Conservation (phyloP, 2,888 invertebrate genomes). For the Ptychoptera contaminata region DNA sequence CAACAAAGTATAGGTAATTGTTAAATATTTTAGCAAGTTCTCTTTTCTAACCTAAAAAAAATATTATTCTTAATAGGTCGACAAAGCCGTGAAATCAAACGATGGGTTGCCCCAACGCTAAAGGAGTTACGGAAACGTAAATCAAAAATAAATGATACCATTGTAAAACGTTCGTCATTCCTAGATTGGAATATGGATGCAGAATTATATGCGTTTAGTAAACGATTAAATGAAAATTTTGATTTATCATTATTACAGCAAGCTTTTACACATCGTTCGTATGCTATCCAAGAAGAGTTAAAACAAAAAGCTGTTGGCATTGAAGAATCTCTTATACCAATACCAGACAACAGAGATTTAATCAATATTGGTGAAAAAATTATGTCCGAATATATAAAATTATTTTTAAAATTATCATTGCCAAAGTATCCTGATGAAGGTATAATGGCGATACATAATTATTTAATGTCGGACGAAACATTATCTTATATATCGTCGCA, state of each 20-base stretch:
- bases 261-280: conserved; percentile 70
- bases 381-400: conserved; percentile 45
- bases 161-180: conserved; percentile 40
- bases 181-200: conserved; percentile 80
- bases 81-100: conserved; percentile 19
- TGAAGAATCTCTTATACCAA: conserved; percentile 36
- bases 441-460: conserved; percentile 45
- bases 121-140: conserved; percentile 40
- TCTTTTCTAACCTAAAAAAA: no score
- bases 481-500: conserved; percentile 54
- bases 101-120: conserved; percentile 57
- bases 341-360: conserved; percentile 52
- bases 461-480: conserved; percentile 48
- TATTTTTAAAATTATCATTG: conserved; percentile 50
- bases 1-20: no score
- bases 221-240: conserved; percentile 72
- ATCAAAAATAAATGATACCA: conserved; percentile 8
- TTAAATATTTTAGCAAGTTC: no score
- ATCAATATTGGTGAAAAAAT: conserved; percentile 50
- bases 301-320: conserved; percentile 56
- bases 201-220: conserved; percentile 77
- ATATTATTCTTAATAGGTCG: no score
- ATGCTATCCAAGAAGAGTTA: conserved; percentile 51
- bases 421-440: conserved; percentile 65
- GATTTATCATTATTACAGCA: conserved; percentile 47